phyloP scores from a whole-genome alignment of 64 coral and sea anemone species.

The Hydrozoanthus tunicans region DNA sequence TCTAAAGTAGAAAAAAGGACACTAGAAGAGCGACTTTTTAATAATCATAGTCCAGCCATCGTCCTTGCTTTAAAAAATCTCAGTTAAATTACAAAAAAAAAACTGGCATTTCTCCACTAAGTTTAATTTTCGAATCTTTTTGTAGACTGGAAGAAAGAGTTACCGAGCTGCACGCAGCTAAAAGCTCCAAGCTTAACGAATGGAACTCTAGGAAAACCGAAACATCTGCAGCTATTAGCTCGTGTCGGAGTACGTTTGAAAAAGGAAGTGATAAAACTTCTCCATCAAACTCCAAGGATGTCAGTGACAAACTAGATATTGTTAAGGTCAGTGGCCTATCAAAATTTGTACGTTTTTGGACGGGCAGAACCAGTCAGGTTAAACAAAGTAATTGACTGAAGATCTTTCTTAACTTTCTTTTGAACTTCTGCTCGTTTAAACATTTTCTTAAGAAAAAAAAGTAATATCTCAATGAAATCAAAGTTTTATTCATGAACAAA shows the following conservation, averaged over 20 bases:
- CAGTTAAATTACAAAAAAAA: too few species aligned
- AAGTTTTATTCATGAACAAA: too few species aligned
- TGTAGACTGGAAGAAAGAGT: constrained; percentile 24
- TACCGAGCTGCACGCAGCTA: constrained; percentile 4
- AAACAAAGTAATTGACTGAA: too few species aligned
- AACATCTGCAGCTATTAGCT: background rate
- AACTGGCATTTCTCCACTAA: background rate
- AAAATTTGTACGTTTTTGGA: too few species aligned
- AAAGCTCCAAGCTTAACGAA: constrained; percentile 12
- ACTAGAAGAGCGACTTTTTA: too few species aligned
- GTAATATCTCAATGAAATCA: too few species aligned
- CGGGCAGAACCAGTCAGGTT: too few species aligned
- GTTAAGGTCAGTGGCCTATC: constrained; percentile 1
- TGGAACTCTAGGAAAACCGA: constrained; percentile 10
- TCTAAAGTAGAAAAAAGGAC: too few species aligned
- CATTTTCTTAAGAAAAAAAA: too few species aligned
- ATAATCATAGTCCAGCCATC: background rate
- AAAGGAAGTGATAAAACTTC: background rate
- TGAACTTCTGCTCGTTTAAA: too few species aligned
- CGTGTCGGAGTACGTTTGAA: constrained; percentile 26
- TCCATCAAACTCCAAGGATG: background rate
- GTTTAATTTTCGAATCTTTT: background rate
- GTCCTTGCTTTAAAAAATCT: background rate
- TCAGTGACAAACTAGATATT: background rate
- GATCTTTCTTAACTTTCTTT: too few species aligned